Percentiles rank a stretch among this genome's conserved stretches.
Conservation (phyloP, 2,113 vertebrate genomes). For the Conger conger region DNA sequence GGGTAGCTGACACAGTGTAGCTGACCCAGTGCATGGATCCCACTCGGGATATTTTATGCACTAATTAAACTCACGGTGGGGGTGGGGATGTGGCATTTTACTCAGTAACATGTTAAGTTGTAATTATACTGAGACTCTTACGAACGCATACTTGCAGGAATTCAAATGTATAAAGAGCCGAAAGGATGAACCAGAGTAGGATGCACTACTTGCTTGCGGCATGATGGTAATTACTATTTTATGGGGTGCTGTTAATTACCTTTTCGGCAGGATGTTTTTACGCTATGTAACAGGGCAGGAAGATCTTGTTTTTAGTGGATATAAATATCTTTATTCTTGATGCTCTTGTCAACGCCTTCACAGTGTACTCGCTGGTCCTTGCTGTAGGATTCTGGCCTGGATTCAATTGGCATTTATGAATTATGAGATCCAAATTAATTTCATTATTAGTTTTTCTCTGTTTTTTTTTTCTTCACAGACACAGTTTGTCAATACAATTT, state of each 20-base stretch:
- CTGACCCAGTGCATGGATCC: background rate
- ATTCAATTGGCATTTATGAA: background rate
- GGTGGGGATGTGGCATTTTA: background rate
- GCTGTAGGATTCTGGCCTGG: background rate
- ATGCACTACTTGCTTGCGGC: background rate
- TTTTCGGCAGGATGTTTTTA: background rate
- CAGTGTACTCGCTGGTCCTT: conserved; percentile 10
- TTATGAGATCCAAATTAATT: background rate
- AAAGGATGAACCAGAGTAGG: background rate
- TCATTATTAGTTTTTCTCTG: background rate
- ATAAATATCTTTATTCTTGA: conserved; percentile 35
- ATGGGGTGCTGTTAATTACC: background rate
- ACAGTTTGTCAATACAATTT: background rate
- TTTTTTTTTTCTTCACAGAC: background rate
- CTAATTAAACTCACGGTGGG: background rate
- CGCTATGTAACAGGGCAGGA: background rate
- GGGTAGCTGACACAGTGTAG: background rate
- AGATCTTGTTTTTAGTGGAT: background rate
- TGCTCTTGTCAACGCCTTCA: conserved; percentile 45
- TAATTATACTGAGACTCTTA: background rate
- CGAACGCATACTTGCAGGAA: background rate
- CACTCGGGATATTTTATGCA: background rate
- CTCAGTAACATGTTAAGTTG: background rate
- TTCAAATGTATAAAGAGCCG: background rate
- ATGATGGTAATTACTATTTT: background rate